phyloP scores from a whole-genome alignment of 64 coral and sea anemone species.

The Stichodactyla mertensii region DNA sequence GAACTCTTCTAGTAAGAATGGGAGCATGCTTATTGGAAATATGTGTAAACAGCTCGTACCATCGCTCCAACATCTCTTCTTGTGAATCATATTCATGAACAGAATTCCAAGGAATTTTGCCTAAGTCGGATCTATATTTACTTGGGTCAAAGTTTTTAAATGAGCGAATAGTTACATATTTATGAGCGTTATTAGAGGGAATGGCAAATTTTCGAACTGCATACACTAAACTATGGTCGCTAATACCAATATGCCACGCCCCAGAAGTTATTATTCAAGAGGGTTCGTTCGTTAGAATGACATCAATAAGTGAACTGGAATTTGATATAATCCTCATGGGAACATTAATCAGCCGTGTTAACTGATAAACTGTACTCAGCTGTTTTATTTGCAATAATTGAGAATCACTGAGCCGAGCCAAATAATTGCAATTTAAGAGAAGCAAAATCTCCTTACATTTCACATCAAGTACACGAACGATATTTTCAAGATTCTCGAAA shows the following conservation, averaged over 20 bases:
- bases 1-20: neutral
- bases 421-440: neutral
- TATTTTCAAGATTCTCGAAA: slow-evolving; percentile 14
- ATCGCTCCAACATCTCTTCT: neutral
- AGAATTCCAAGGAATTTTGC: neutral
- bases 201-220: too few species aligned
- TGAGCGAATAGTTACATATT: too few species aligned
- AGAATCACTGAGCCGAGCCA: neutral
- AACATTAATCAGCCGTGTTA: slow-evolving; percentile 5
- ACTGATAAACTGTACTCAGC: neutral
- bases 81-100: neutral
- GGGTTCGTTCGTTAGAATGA: slow-evolving; percentile 14
- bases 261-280: slow-evolving; percentile 1
- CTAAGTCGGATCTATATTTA: neutral
- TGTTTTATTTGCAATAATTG: neutral
- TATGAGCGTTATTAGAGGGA: too few species aligned
- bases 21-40: neutral
- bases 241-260: neutral
- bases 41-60: neutral
- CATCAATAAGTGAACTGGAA: slow-evolving; percentile 27
- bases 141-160: neutral
- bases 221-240: neutral
- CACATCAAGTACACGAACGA: slow-evolving; percentile 11
- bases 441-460: neutral
- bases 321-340: slow-evolving; percentile 28